Percentiles rank a stretch among this genome's conserved stretches.
These are phyloP conservation scores for Premnoplex brunnescens DNA, from an alignment of 2,797 vertebrate genomes.

Conservation along the genomic window DNA sequence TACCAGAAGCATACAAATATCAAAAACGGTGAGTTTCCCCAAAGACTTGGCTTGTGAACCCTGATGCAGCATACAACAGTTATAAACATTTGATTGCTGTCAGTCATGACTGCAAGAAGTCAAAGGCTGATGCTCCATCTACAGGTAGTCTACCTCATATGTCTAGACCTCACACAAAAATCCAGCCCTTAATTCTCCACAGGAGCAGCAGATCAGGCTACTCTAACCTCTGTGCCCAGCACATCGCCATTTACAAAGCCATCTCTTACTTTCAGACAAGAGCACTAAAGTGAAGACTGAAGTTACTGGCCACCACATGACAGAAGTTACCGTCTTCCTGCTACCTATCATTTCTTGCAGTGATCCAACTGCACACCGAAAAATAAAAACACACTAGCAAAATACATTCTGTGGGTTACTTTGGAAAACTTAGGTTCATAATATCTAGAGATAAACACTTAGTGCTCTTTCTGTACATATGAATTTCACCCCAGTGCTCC, in stretches of 20 bases:
- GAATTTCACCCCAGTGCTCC: not conserved
- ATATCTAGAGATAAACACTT: not conserved
- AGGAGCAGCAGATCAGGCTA: not conserved
- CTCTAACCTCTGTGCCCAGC: not conserved
- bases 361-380: rapidly evolving
- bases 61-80: not conserved
- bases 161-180: not conserved
- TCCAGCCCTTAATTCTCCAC: not conserved
- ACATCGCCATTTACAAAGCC: not conserved
- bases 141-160: not conserved
- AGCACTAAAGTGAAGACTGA: not conserved
- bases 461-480: rapidly evolving
- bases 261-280: not conserved
- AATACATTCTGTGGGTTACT: not conserved
- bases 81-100: not conserved
- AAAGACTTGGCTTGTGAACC: not conserved
- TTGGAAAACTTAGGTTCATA: not conserved
- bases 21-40: not conserved
- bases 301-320: not conserved
- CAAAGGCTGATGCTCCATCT: not conserved
- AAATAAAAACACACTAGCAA: not conserved
- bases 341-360: not conserved
- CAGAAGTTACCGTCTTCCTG: not conserved
- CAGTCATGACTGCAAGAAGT: not conserved
- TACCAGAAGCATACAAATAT: not conserved